Percentiles rank a stretch among this genome's conserved stretches.
Conservation (phyloP, 1,140 invertebrate genomes). For the Habropoda laboriosa region DNA sequence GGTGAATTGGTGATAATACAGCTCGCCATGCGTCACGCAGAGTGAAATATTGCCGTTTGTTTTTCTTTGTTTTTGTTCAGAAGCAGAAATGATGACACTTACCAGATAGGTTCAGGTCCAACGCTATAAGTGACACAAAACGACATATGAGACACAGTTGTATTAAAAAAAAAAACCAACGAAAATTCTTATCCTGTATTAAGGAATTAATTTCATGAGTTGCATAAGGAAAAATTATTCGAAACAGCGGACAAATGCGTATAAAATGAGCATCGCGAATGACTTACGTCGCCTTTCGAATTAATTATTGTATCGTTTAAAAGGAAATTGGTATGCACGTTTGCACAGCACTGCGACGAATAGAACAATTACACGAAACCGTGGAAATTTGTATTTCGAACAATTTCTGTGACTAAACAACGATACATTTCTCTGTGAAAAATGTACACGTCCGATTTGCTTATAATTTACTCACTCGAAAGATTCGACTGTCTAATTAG, state of each 20-base stretch:
- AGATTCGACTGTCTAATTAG: no score
- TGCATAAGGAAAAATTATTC: neutral
- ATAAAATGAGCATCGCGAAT: neutral
- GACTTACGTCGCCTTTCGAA: neutral
- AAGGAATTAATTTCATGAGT: conserved; percentile 4
- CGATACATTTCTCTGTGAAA: no score
- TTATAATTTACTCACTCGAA: no score
- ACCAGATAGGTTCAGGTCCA: conserved; percentile 78
- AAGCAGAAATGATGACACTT: conserved; percentile 62
- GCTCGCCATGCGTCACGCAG: conserved; percentile 43
- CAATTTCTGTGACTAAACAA: no score
- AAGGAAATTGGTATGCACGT: neutral
- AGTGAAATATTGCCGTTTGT: conserved; percentile 38
- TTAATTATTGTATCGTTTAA: no score
- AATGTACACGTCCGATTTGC: no score
- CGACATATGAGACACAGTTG: conserved; percentile 73
- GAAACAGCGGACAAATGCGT: neutral
- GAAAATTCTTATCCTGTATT: conserved; percentile 37
- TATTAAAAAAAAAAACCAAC: conserved; percentile 65
- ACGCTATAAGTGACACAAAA: conserved; percentile 76
- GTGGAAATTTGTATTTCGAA: neutral
- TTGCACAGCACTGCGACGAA: neutral
- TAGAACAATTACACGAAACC: neutral
- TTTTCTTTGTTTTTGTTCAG: no score
- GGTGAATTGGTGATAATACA: conserved; percentile 8